Evolutionary conservation across 1,140 invertebrate species (phyloP), one percentile per base, ranked within the genome.

Genomic region (Elymnias hypermnestra): DNA sequence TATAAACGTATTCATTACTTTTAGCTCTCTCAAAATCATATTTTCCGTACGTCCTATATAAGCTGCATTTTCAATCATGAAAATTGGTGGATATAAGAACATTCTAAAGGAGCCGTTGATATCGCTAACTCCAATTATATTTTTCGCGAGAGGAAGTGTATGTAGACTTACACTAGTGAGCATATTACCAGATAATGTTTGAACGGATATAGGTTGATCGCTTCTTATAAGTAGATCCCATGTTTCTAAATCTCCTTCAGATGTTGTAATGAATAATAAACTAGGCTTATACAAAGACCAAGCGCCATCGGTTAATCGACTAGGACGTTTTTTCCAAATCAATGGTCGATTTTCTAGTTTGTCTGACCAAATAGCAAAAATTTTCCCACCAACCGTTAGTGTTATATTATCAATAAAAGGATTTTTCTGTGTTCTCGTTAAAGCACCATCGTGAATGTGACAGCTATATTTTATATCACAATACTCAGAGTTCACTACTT

Each of bases 371-470:
- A 85, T 73, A 3, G 82, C 82, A 62, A 85, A 81, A 52, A 85
- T 73, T 69, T 85, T 85, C 12, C 82, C 82, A 17, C 82, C 82
- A 10, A 83, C 69, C 9, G 82, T 81, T 18, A 90, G 68, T 25
- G 90, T 87, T 2, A 90, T 49, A 35, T 89, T 70, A 4, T 69
- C 62, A 6, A 88, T 71, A 46, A 88, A 87, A 4, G 83, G 87
- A 57, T 91, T 91, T 65, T 88, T 88, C 18, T 87, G 63, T 2
- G 88, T 63, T 14, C 87, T 73, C 0, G 86, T 83, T 8, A 94
- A 66, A 1, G 91, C 89, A 0, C 92, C 92, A 60, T 93, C 91
- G 58, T 94, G 92, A 37, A 91, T 88, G 45, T 63, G 74, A 51
- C 86, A 86, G 45, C 75, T 62, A 58, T 72, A 86, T 17, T 74